Conservation (phyloP, 2,888 invertebrate species). For the Lamellibrachia satsuma region DNA sequence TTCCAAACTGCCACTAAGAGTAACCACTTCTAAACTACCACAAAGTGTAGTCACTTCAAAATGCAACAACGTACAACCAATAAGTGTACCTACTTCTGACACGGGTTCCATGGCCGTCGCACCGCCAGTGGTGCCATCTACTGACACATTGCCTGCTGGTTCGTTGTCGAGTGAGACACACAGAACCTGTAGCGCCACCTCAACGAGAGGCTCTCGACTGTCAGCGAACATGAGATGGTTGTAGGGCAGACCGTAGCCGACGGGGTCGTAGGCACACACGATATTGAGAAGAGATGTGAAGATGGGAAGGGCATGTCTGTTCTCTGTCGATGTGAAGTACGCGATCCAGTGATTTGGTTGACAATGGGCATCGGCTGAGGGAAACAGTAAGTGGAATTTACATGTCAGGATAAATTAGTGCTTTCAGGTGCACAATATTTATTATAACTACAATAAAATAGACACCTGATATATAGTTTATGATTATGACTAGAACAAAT, state of each 20-base stretch:
- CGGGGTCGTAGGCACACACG: conserved; percentile 96
- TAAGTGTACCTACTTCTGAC: conserved; percentile 27
- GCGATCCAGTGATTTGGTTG: conserved; percentile 74
- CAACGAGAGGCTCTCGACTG: conserved; percentile 67
- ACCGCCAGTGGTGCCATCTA: conserved; percentile 58
- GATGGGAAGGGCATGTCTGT: conserved; percentile 90
- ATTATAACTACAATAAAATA: no score
- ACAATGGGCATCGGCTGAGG: conserved; percentile 63
- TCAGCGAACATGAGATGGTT: conserved; percentile 96
- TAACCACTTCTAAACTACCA: neutral
- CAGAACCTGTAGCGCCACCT: conserved; percentile 67
- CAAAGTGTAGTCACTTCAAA: neutral
- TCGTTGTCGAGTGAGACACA: conserved; percentile 97
- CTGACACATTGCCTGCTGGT: conserved; percentile 48
- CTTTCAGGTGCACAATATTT: no score
- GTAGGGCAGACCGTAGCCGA: conserved; percentile 95
- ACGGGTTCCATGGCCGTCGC: conserved; percentile 52
- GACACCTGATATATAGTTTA: no score
- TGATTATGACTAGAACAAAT: no score
- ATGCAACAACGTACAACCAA: neutral
- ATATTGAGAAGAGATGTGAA: conserved; percentile 97
- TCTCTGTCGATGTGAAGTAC: conserved; percentile 74
- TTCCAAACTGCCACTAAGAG: no score
- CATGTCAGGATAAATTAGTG: no score
- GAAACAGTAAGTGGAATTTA: neutral